A percentile compares a stretch with the other conserved stretches of the same genome.
These are phyloP conservation scores for Exaiptasia diaphana DNA, from an alignment of 64 coral and sea anemone genomes.

Conservation along the genomic window DNA sequence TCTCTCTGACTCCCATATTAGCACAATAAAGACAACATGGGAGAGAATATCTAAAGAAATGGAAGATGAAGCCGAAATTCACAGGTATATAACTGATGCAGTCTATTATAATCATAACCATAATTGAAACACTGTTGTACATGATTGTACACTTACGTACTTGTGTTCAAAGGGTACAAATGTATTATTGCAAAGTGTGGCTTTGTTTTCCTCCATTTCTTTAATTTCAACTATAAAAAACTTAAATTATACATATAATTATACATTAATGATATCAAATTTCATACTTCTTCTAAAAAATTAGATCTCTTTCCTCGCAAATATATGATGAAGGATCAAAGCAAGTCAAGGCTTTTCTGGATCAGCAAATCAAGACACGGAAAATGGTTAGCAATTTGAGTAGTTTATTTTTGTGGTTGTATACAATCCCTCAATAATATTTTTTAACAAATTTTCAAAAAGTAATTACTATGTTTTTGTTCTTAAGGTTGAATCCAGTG, in stretches of 20 bases:
- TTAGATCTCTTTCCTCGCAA: slow-evolving; percentile 59
- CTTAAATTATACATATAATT: no score
- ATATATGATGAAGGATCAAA: slow-evolving; percentile 82
- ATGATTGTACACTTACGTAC: no score
- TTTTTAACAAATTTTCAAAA: no score
- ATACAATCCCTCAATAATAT: neutral
- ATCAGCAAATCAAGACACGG: slow-evolving; percentile 77
- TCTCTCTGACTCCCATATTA: neutral
- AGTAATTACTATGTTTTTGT: neutral
- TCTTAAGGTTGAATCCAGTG: slow-evolving; percentile 45
- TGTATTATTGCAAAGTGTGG: no score
- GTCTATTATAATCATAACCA: neutral
- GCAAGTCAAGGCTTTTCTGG: slow-evolving; percentile 86
- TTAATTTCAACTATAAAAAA: no score
- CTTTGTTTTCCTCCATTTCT: no score
- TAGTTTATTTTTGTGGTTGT: neutral
- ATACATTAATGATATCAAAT: neutral
- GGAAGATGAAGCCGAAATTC: slow-evolving; percentile 93
- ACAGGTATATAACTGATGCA: slow-evolving; percentile 51
- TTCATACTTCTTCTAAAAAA: neutral
- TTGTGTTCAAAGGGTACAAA: no score
- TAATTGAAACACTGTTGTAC: no score
- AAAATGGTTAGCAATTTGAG: slow-evolving; percentile 64
- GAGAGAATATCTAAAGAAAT: slow-evolving; percentile 70
- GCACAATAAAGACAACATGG: slow-evolving; percentile 89